Evolutionary conservation across 2,797 vertebrate species (phyloP).

Genomic region (Sebastes variabilis): DNA sequence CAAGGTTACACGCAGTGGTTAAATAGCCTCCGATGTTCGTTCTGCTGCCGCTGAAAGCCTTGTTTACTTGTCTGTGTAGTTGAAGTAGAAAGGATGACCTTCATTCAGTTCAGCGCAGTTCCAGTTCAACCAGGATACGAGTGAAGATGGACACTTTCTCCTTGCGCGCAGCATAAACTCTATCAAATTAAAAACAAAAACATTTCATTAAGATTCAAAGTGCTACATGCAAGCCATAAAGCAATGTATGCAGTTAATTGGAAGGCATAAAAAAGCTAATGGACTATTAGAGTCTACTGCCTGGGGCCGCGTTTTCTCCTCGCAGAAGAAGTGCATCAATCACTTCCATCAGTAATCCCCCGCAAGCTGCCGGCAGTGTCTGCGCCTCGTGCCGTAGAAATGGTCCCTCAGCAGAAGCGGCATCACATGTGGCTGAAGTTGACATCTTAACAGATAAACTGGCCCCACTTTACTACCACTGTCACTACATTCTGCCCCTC

Average conservation of each 20-base stretch:
- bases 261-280: slow-evolving; percentile 77
- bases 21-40: slow-evolving; percentile 39
- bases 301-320: slow-evolving; percentile 62
- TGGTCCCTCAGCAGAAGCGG: slow-evolving; percentile 23
- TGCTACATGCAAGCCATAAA: slow-evolving; percentile 60
- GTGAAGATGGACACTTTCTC: background rate
- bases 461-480: slow-evolving; percentile 51
- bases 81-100: slow-evolving; percentile 41
- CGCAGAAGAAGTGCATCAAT: slow-evolving; percentile 72
- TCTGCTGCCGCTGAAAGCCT: slow-evolving; percentile 25
- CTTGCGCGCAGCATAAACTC: slow-evolving; percentile 34
- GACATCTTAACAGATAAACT: slow-evolving; percentile 75
- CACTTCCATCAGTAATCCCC: slow-evolving; percentile 68
- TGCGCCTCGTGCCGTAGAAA: slow-evolving; percentile 41
- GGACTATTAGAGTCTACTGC: slow-evolving; percentile 72
- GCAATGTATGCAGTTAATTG: slow-evolving; percentile 75
- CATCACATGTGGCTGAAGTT: slow-evolving; percentile 58
- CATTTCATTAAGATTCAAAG: slow-evolving; percentile 76
- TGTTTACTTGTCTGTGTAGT: slow-evolving; percentile 21
- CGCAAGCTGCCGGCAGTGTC: slow-evolving; percentile 55
- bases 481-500: slow-evolving; percentile 63
- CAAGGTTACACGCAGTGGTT: slow-evolving; percentile 55
- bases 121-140: background rate
- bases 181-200: slow-evolving; percentile 68
- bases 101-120: slow-evolving; percentile 9